Conservation (phyloP, 2,797 vertebrate species). For the Eulemur mongoz region DNA sequence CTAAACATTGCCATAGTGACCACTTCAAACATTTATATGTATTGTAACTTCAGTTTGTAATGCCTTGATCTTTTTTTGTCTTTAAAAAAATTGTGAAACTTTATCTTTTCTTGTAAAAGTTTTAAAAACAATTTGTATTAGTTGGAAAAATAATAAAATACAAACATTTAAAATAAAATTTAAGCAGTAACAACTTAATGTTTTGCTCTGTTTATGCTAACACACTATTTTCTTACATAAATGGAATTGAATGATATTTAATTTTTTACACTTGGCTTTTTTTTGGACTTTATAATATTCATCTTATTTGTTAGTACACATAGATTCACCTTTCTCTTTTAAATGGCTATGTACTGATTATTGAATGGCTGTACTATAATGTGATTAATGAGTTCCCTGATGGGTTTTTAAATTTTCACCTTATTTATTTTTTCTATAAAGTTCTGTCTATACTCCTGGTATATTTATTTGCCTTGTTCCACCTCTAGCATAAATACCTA, state of each 20-base stretch:
- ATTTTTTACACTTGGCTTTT: not conserved
- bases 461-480: not conserved
- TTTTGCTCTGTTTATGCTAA: not conserved
- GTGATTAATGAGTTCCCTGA: not conserved
- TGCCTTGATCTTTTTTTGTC: not conserved
- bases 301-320: not conserved
- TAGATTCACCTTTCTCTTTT: not conserved
- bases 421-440: not conserved
- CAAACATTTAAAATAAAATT: constrained; percentile 2
- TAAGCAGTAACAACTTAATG: not conserved
- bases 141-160: constrained; percentile 21
- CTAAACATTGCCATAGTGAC: not conserved
- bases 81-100: not conserved
- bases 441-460: not conserved
- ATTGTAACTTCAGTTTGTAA: not conserved
- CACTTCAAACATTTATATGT: not conserved
- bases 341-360: not conserved
- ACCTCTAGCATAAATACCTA: not conserved
- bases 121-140: not conserved
- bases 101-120: not conserved
- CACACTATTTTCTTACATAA: not conserved
- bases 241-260: not conserved
- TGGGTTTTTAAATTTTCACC: not conserved
- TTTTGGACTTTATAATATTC: not conserved
- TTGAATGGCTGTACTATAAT: not conserved